Percentiles rank a stretch among this genome's conserved stretches.
These are phyloP conservation scores for Drosophila bifasciata DNA, from an alignment of 1,140 invertebrate species.

Conservation along the genomic window DNA sequence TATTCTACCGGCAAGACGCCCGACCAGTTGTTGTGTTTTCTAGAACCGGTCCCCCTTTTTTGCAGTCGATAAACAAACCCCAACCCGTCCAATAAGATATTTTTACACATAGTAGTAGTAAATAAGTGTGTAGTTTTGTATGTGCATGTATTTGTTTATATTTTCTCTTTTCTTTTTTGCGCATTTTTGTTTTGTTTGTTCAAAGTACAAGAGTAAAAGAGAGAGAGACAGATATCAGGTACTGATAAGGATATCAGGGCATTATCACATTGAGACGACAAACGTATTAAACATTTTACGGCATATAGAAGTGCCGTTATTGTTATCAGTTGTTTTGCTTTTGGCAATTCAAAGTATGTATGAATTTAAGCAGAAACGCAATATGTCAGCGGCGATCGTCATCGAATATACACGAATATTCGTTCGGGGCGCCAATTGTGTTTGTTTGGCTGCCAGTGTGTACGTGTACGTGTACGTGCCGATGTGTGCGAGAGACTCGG, in stretches of 20 bases:
- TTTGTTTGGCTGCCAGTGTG: conserved; percentile 8
- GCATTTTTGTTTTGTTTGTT: conserved; percentile 51
- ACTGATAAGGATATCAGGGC: conserved; percentile 26
- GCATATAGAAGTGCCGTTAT: conserved; percentile 41
- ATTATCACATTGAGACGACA: conserved; percentile 30
- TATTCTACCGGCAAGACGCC: conserved; percentile 47
- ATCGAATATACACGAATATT: conserved; percentile 21
- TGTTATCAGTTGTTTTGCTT: conserved; percentile 47
- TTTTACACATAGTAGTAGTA: conserved; percentile 16
- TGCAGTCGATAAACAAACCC: conserved; percentile 39
- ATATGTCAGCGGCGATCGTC: conserved; percentile 43
- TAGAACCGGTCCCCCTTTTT: conserved; percentile 61
- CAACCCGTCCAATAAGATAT: conserved; percentile 2
- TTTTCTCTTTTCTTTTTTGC: conserved; percentile 75
- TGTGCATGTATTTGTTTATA: conserved; percentile 35
- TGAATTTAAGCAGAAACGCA: conserved; percentile 75
- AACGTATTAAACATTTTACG: conserved; percentile 34
- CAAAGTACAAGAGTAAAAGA: conserved; percentile 56
- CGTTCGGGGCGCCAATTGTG: conserved; percentile 24
- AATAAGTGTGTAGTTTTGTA: neutral
- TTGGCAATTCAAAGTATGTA: conserved; percentile 29
- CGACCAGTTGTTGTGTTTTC: conserved; percentile 54
- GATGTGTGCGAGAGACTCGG: no score
- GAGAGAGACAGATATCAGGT: conserved; percentile 34
- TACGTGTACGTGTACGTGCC: conserved; percentile 10